Evolutionary conservation across 1,140 invertebrate species (phyloP).

Genomic region (Tigriopus japonicus): DNA sequence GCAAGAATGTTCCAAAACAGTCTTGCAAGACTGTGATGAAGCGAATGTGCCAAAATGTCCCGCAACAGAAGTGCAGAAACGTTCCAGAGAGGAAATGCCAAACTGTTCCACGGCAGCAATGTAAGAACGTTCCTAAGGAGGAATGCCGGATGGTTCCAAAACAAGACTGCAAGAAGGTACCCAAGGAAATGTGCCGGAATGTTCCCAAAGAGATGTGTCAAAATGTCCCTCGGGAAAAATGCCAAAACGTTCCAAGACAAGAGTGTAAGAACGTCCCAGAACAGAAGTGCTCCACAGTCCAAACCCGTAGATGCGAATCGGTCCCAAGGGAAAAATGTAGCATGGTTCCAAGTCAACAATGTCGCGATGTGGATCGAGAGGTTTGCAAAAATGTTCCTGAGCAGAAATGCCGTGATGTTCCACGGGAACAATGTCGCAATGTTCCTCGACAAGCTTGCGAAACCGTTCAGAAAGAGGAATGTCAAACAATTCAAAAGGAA

Average conservation of each 20-base stretch:
- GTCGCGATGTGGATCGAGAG: not conserved
- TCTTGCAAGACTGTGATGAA: not conserved
- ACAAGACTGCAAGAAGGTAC: not conserved
- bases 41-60: conserved; percentile 2
- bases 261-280: conserved; percentile 13
- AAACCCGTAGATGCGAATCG: not conserved
- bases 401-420: conserved; percentile 8
- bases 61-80: not conserved
- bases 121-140: conserved; percentile 4
- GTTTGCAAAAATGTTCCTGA: conserved; percentile 6
- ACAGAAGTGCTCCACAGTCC: not conserved
- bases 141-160: conserved; percentile 5
- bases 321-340: conserved; percentile 4
- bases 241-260: not conserved
- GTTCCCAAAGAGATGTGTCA: conserved; percentile 6
- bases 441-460: conserved; percentile 5
- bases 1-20: not conserved
- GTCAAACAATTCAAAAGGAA: not conserved
- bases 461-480: conserved; percentile 10
- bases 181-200: conserved; percentile 2
- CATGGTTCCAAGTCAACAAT: conserved; percentile 7
- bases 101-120: conserved; percentile 5
- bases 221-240: conserved; percentile 1
- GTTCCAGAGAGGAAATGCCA: conserved; percentile 1
- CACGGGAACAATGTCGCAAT: conserved; percentile 5